Evolutionary conservation across 2,113 vertebrate species (phyloP), one percentile per base, ranked within the genome.

Genomic region (Serilophus lunatus): DNA sequence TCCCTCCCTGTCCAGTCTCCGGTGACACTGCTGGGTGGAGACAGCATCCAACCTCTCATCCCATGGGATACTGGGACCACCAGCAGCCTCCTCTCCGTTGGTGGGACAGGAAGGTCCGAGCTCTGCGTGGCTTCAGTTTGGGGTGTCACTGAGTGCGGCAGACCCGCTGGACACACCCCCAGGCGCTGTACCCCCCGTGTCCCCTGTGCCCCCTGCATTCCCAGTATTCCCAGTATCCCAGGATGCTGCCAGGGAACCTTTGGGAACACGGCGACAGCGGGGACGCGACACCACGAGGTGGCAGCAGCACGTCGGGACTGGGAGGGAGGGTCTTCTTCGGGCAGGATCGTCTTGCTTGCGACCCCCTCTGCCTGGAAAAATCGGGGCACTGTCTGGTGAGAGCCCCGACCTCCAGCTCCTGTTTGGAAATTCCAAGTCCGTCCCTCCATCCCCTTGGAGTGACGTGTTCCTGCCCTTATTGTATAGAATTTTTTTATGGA

Each of bases 81-180:
- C 49, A 6, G 31, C 12, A 18, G 10, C 18, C 6, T 4, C 57
- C 18, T 53, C 51, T 28, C 51, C 51, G 6, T 29, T 1, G 7
- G 53, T 4, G 53, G 38, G 25, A 19, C 29, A 10, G 31, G 25
- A 33, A 16, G 42, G 22, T 33, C 18, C 2, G 12, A 31, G 56
- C 12, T 45, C 33, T 7, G 40, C 10, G 10, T 28, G 38, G 38
- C 29, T 24, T 13, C 31, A 18, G 31, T 33, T 18, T 12, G 53
- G 69, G 69, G 3, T 13, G n/a, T n/a, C 38, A 1, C n/a, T 2
- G 45, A 51, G n/a, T 14, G n/a, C 15, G 2, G 12, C 2, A 5
- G 35, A 36, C 40, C n/a, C 44, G 13, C 44, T 44, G 44, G 44
- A 44, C 16, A 44, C 44, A 44, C 13, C 44, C 44, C 44, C 44